Base-by-base conservation (phyloP, 2,797 vertebrate species). In the Silurus aristotelis region DNA sequence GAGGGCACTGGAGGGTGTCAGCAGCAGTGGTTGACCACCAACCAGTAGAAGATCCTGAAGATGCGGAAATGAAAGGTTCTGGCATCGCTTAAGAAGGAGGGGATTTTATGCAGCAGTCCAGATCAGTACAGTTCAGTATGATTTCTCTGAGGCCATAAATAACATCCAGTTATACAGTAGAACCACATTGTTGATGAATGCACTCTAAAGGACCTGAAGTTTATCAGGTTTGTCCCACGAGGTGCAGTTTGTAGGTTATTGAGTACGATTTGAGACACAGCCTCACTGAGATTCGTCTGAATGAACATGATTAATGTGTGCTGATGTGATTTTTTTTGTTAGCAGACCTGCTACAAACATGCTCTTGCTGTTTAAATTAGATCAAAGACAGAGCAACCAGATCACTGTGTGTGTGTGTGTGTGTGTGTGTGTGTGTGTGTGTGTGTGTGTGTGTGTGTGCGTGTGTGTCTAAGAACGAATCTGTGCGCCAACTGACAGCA, bases 401-500 rank as follows among this genome's bases (percentile, higher is more conserved):
- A 58, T 25, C 52, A 76, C 73, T 31, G 55, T 76, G 73, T 76
- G 27, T 61, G 78, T 80, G 60, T 64, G 77, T 76, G 48, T 80
- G 78, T 38, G 56, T 78, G 76, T 79, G 76, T 78, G 31, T 79
- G 27, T 79, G 76, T 79, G 71, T 72, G 70, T 72, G 31, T 46
- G 70, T 72, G 31, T 64, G 58, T 80, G 82, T 83, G 31, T 38
- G 31, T 38, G 31, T 38, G 31, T 38, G 31, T 38, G 31, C 5
- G 38, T 38, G 38, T 38, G 38, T 38, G 38, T 38, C 38, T 38
- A 38, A 81, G 56, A 86, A 83, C 55, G 20, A 77, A 82, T 66
- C 66, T n/a, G 27, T 56, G 20, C 14, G 46, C 66, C 71, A 85
- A 72, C 83, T 79, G 80, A 85, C 85, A 84, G 66, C 70, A 87